Evolutionary conservation across 2,888 invertebrate species (phyloP), one percentile per base, ranked within the genome.

Genomic region (Calameuta filiformis): DNA sequence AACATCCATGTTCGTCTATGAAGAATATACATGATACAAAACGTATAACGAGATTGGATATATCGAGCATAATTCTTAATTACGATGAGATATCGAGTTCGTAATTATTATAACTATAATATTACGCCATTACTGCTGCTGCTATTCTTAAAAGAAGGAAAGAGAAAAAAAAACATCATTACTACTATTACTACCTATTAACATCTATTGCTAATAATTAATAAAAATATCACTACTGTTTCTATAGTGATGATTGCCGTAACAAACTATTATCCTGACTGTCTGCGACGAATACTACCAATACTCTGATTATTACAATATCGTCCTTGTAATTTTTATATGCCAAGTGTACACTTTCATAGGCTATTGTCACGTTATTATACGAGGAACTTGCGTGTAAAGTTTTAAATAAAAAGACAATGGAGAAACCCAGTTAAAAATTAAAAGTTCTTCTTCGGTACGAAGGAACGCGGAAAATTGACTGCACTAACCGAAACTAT

Each of bases 281-380:
- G 40, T 40, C 40, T 40, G 40, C 40, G 23, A 73, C 35, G 71
- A 34, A 23, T 73, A 84, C 76, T 83, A 84, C 81, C 79, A 81
- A 81, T 82, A 83, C 80, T 77, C 83, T 80, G 84, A 86, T 86
- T 85, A 40, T 15, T 23, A 40, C 15, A 15, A 40, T 86, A 87
- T 88, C 86, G 83, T 86, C 85, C 87, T 85, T 84, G 87, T 87
- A 87, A 87, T 87, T 87, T 87, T 87, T 86, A 87, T 87, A 87
- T 87, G 87, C 87, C 87, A 87, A 87, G 82, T 86, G 82, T 87
- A 87, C 86, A 87, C 83, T 87, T 86, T 87, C 83, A 83, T 85
- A 86, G 80, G 79, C 40, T 75, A 23, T 56, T 56, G 68, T 75
- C 15, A 12, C 35, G n/a, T 33, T 73, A 34, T 15, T 23, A 23